Base-by-base conservation (phyloP, 2,888 invertebrate species). In the Nomada ruficornis region DNA sequence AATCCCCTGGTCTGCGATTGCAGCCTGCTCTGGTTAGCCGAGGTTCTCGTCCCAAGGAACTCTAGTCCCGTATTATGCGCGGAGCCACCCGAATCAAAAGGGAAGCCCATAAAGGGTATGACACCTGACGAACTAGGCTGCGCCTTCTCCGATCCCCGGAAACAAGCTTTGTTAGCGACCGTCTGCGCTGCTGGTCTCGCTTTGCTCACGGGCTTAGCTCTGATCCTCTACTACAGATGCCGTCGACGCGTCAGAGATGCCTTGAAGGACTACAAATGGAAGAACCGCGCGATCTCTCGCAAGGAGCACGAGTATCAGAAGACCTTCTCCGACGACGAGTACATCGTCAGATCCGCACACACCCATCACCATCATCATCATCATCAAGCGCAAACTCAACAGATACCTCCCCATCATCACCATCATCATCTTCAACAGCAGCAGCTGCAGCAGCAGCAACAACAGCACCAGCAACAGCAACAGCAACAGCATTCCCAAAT, bases 271-370 rank as follows among this genome's bases (percentile, higher is more conserved):
- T 97, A 96, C 94, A 96, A 96, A 91, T 97, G 96, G 96, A 97
- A 96, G 94, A 97, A 97, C 91, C 95, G 96, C 7, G 95, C 95
- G 59, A 96, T 96, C 78, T 95, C 96, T 52, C 95, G 97, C 57
- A 98, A 98, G 92, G 97, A 98, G 94, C 96, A 97, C 88, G 98
- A 98, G 93, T 98, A 98, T 94, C 97, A 98, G 93, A 98, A 98
- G 94, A 98, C 98, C 3, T 97, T 97, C 93, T 97, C 97, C 72
- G 98, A 98, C 90, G 98, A 98, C 92, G 98, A 98, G 93, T 97
- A 97, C 94, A 96, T 96, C 92, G 96, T 96, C 84, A 95, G 96
- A 75, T 95, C 96, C 72, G 95, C 96, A 84, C 95, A 95, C 91
- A 88, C 94, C 92, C 94, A 95, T 94, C 95, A 94, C 93, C 94